A percentile compares a stretch with the other conserved stretches of the same genome.
These are phyloP conservation scores for Heliconius eleuchia DNA, from an alignment of 1,140 invertebrate genomes.

Conservation along the genomic window DNA sequence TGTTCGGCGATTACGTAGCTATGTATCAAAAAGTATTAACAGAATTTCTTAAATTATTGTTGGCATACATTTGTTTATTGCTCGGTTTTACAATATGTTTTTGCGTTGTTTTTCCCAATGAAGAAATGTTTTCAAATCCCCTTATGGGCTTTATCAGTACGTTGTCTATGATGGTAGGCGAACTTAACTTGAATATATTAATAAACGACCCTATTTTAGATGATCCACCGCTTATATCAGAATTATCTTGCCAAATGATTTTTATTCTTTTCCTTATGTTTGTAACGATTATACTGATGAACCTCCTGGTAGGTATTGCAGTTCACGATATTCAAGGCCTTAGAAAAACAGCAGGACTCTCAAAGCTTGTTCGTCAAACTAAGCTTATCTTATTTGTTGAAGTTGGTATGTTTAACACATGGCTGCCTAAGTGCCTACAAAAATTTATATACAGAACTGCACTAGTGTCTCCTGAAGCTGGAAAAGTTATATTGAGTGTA, in stretches of 20 bases:
- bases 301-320: slow-evolving; percentile 86
- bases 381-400: slow-evolving; percentile 86
- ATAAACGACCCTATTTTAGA: slow-evolving; percentile 80
- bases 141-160: slow-evolving; percentile 84
- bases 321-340: slow-evolving; percentile 86
- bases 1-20: slow-evolving; percentile 85
- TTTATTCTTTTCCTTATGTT: slow-evolving; percentile 85
- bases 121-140: slow-evolving; percentile 83
- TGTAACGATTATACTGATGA: slow-evolving; percentile 87
- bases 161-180: slow-evolving; percentile 87
- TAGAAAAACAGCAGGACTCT: slow-evolving; percentile 85
- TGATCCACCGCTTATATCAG: slow-evolving; percentile 71
- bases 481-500: slow-evolving; percentile 83
- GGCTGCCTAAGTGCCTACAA: slow-evolving; percentile 80
- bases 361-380: slow-evolving; percentile 85
- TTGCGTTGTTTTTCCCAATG: slow-evolving; percentile 84
- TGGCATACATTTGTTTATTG: slow-evolving; percentile 84
- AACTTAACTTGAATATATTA: slow-evolving; percentile 84
- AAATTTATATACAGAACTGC: slow-evolving; percentile 80
- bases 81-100: slow-evolving; percentile 86
- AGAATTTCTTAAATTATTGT: slow-evolving; percentile 84
- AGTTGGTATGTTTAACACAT: slow-evolving; percentile 83
- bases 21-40: slow-evolving; percentile 86
- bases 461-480: slow-evolving; percentile 80
- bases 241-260: slow-evolving; percentile 84